Percentiles rank a stretch among this genome's conserved stretches.
Evolutionary conservation across 35 echinoderm and acorn worm species (phyloP).

Genomic region (Amphiura filiformis): DNA sequence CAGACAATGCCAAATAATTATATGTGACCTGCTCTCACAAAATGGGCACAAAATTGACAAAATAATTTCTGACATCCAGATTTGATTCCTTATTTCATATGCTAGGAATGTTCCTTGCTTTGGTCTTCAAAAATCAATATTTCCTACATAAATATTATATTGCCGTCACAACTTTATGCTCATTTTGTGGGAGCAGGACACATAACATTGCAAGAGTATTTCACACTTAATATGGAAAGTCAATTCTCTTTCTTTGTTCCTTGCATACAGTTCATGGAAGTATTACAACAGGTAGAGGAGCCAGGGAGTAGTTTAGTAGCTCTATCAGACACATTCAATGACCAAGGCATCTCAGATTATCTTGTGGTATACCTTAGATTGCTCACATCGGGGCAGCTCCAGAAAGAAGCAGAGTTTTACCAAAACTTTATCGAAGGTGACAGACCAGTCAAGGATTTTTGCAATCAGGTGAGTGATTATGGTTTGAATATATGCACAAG

Average conservation of each 20-base stretch:
- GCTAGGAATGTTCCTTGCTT: too few species aligned
- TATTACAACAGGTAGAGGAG: conserved; percentile 74
- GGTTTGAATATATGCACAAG: background rate
- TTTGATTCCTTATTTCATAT: too few species aligned
- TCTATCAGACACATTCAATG: conserved; percentile 65
- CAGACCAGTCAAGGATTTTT: conserved; percentile 87
- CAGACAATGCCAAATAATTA: too few species aligned
- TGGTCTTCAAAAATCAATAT: too few species aligned
- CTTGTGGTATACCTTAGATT: conserved; percentile 94
- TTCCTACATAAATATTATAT: too few species aligned
- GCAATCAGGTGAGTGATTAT: conserved; percentile 62
- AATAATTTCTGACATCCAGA: too few species aligned
- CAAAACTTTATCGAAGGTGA: conserved; percentile 88
- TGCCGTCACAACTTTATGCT: too few species aligned
- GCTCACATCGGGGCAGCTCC: conserved; percentile 90
- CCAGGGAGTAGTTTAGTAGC: conserved; percentile 46
- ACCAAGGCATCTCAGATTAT: conserved; percentile 94
- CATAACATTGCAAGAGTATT: too few species aligned
- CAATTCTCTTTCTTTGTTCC: background rate
- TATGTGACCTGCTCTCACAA: too few species aligned
- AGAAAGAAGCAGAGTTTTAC: conserved; percentile 84
- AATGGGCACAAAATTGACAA: too few species aligned
- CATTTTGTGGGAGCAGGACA: too few species aligned
- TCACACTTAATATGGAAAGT: too few species aligned
- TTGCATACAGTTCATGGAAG: conserved; percentile 88